Base-by-base conservation (phyloP, 2,113 vertebrate genomes). In the Nansenia antarctica region DNA sequence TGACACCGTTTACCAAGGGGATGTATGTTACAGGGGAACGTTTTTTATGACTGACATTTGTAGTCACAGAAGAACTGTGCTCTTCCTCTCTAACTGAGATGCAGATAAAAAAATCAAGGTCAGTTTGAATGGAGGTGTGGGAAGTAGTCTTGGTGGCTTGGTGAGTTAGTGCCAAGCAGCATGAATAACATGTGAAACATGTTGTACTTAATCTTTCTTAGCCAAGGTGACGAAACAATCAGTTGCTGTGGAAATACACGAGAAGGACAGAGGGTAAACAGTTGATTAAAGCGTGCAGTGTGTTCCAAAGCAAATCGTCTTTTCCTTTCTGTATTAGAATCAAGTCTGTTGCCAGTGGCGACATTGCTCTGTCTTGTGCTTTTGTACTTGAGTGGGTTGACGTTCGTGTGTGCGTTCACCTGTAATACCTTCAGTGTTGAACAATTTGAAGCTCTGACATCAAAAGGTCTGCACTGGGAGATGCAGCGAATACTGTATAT, bases 321-420 rank as follows among this genome's bases (percentile, higher is more conserved):
- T 54, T 62, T 62, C 45, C 27, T 34, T 70, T 32, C 60, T 30
- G 31, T 57, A n/a, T n/a, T n/a, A n/a, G n/a, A n/a, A 60, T 71
- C 49, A 45, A 60, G 5, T n/a, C 60, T 57, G 60, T 71, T 64
- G 69, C 69, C 61, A 64, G 5, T 63, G 60, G 60, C 69, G 63
- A 62, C 69, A 49, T 54, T 63, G 24, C 55, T 52, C 60, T 49
- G 24, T 15, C 34, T 35, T 69, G 15, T 5, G 20, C 58, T 32
- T 61, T 69, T 61, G 39, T 52, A 59, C 30, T 60, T 45, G 57
- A 52, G 34, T 61, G 67, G 67, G 58, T 52, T 69, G 67, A 59
- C 29, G n/a, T 60, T 69, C 30, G 32, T 34, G 15, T 32, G 57
- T 34, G n/a, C 35, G 35, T 24, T 49, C 42, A 68, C 53, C 54